Evolutionary conservation across 2,888 invertebrate genomes (phyloP).

Genomic region (Agrochola litura): DNA sequence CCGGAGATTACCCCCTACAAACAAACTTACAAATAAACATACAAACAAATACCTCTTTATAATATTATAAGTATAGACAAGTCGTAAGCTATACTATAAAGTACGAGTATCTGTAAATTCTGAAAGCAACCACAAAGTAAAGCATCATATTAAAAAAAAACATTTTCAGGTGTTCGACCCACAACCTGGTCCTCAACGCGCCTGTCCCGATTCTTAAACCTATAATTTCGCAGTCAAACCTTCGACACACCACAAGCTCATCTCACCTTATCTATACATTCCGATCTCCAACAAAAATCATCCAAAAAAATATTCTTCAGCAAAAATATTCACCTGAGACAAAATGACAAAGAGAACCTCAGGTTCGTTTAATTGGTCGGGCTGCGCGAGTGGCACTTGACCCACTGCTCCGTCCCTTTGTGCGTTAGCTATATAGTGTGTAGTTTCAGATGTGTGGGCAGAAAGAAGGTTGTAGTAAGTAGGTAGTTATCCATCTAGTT

Average conservation of each 20-base stretch:
- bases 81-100: too few relatives aligned
- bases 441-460: slow-evolving; percentile 8
- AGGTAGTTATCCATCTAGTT: slow-evolving; percentile 26
- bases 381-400: slow-evolving; percentile 53
- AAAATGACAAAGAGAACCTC: slow-evolving; percentile 53
- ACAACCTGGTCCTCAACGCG: too few relatives aligned
- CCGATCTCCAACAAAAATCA: background rate
- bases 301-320: slow-evolving; percentile 22
- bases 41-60: too few relatives aligned
- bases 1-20: too few relatives aligned
- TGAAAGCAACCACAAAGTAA: too few relatives aligned
- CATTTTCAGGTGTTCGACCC: too few relatives aligned
- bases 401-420: slow-evolving; percentile 56
- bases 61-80: too few relatives aligned
- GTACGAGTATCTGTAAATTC: too few relatives aligned
- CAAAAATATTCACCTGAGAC: slow-evolving; percentile 42
- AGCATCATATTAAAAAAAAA: too few relatives aligned
- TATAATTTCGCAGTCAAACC: background rate
- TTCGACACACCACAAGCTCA: background rate
- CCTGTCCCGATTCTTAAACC: too few relatives aligned
- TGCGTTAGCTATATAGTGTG: slow-evolving; percentile 31
- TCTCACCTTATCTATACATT: background rate
- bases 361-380: slow-evolving; percentile 60
- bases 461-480: background rate
- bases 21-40: too few relatives aligned